Evolutionary conservation across 2,888 invertebrate genomes (phyloP).

Genomic region (Lithosia quadra): DNA sequence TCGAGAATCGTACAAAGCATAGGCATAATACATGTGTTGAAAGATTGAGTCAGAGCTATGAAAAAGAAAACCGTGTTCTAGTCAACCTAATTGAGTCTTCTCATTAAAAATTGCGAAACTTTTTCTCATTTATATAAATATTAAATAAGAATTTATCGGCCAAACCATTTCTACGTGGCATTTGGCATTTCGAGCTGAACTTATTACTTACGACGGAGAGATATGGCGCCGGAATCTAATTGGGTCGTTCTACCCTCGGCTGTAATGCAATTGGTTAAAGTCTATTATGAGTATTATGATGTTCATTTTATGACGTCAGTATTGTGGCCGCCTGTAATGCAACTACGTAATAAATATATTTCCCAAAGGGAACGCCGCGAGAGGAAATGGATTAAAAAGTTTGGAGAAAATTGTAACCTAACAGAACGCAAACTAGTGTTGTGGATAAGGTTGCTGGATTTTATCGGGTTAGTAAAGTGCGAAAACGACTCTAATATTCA

Average conservation of each 20-base stretch:
- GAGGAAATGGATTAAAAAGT: not conserved
- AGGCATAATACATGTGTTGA: constrained; percentile 28
- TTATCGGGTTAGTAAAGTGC: too few species aligned
- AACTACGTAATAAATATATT: not conserved
- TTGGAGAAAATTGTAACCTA: not conserved
- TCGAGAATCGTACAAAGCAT: constrained; percentile 38
- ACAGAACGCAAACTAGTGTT: too few species aligned
- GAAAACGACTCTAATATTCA: not conserved
- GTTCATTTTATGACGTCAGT: constrained; percentile 5
- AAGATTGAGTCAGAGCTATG: constrained; percentile 43
- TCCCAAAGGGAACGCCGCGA: not conserved
- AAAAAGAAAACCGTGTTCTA: constrained; percentile 42
- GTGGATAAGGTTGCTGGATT: too few species aligned
- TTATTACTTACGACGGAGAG: constrained; percentile 13
- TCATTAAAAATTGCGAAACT: constrained; percentile 31
- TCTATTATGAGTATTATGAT: constrained; percentile 4
- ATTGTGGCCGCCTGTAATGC: not conserved
- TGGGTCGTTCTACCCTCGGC: constrained; percentile 12
- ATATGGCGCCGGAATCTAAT: constrained; percentile 22
- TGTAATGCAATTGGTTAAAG: constrained; percentile 17
- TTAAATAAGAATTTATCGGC: constrained; percentile 42
- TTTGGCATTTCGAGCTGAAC: constrained; percentile 22
- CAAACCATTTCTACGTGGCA: constrained; percentile 24
- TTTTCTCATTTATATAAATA: constrained; percentile 39
- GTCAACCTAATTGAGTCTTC: constrained; percentile 36